These are phyloP conservation scores for Bothrops jararaca DNA, from an alignment of 2,113 vertebrate genomes.

Conservation along the genomic window DNA sequence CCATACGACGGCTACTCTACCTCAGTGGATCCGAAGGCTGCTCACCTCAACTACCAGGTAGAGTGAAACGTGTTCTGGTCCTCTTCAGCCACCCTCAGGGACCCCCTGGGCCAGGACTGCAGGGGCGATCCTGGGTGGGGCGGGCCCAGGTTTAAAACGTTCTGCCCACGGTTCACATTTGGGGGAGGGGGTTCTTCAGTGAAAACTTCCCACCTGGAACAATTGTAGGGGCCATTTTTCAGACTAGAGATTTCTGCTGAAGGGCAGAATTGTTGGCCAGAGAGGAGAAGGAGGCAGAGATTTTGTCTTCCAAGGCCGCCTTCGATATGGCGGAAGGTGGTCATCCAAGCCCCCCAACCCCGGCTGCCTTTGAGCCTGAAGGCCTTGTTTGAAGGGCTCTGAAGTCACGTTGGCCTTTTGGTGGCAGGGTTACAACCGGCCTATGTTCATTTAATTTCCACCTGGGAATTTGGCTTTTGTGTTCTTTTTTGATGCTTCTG, in stretches of 20 bases:
- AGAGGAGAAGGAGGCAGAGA: neutral
- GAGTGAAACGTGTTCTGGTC: neutral
- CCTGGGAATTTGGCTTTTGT: neutral
- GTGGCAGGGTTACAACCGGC: neutral
- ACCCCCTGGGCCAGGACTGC: rapidly evolving
- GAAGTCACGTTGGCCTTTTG: neutral
- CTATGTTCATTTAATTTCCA: neutral
- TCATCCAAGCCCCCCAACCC: neutral
- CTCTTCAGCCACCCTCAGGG: rapidly evolving
- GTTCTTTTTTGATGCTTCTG: neutral
- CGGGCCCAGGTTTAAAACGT: neutral
- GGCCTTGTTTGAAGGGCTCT: too few species aligned
- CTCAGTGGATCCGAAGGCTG: constrained; percentile 74
- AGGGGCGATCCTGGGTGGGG: neutral
- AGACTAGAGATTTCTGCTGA: neutral
- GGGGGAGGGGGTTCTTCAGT: neutral
- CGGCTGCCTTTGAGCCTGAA: too few species aligned
- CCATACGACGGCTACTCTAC: constrained; percentile 81
- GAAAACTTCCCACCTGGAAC: neutral
- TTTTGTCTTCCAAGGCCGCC: neutral
- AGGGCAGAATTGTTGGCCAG: neutral
- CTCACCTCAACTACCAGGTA: constrained; percentile 88
- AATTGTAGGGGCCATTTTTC: neutral
- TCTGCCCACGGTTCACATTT: rapidly evolving
- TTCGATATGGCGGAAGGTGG: neutral